A percentile compares a stretch with the other conserved stretches of the same genome.
phyloP scores from a whole-genome alignment of 2,113 vertebrate genomes.

The Neomonachus schauinslandi region DNA sequence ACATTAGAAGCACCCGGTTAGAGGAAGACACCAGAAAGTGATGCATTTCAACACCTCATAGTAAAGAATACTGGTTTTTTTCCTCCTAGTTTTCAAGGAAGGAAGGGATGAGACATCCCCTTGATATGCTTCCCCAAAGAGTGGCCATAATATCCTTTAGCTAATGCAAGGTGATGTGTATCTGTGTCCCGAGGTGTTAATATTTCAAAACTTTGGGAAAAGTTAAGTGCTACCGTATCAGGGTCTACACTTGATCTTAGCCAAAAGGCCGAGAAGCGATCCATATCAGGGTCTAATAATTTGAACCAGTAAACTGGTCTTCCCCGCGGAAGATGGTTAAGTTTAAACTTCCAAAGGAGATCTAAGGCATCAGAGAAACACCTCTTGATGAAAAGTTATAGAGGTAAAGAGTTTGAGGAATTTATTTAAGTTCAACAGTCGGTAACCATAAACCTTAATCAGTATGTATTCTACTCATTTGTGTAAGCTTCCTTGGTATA shows the following conservation, averaged over 20 bases:
- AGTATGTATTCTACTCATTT: constrained; percentile 15
- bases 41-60: neutral
- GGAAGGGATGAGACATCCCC: neutral
- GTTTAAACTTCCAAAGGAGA: constrained; percentile 14
- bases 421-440: neutral
- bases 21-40: neutral
- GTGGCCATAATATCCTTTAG: neutral
- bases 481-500: neutral
- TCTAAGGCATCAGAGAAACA: constrained; percentile 13
- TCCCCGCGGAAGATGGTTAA: neutral
- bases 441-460: neutral
- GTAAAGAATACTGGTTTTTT: neutral
- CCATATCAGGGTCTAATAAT: neutral
- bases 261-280: no score
- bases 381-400: neutral
- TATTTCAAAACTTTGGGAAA: constrained; percentile 52
- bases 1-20: neutral
- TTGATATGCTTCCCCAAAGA: constrained; percentile 15
- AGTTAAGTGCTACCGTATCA: neutral
- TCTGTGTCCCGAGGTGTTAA: neutral
- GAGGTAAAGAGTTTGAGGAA: neutral
- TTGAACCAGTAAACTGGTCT: constrained; percentile 21
- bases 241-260: neutral
- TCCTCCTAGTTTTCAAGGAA: constrained; percentile 18
- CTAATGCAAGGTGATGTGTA: neutral